These are phyloP conservation scores for Ariopsis seemanni DNA, from an alignment of 2,113 vertebrate genomes.

Conservation along the genomic window DNA sequence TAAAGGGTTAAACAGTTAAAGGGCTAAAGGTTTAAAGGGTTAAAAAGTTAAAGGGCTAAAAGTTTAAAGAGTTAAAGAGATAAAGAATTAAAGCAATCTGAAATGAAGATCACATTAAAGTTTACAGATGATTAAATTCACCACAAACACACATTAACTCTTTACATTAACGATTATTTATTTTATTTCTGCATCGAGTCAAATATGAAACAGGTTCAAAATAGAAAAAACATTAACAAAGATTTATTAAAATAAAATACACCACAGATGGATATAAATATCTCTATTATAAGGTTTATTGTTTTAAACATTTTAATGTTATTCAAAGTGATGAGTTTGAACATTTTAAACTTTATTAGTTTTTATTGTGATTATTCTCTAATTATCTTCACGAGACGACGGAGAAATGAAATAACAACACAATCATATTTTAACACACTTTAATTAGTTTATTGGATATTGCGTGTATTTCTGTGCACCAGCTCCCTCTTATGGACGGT, in stretches of 20 bases:
- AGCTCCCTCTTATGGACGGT: slow-evolving; percentile 16
- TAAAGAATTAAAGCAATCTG: too few species aligned
- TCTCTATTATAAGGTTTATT: too few species aligned
- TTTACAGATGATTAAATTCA: neutral
- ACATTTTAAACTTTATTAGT: neutral
- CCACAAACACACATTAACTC: neutral
- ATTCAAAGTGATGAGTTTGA: neutral
- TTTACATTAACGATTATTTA: neutral
- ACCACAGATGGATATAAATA: too few species aligned
- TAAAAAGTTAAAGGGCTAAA: too few species aligned
- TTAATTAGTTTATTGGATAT: too few species aligned
- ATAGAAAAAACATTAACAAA: too few species aligned
- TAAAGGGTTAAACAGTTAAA: too few species aligned
- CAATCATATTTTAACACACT: too few species aligned
- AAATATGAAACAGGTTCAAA: neutral
- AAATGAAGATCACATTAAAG: neutral
- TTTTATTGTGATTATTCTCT: neutral
- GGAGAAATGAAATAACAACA: neutral
- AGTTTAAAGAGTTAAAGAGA: too few species aligned
- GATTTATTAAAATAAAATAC: neutral
- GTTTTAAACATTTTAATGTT: too few species aligned
- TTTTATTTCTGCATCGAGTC: neutral
- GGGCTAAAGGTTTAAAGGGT: too few species aligned
- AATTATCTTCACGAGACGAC: neutral
- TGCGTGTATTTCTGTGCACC: neutral